Evolutionary conservation across 1,140 invertebrate species (phyloP).

Genomic region (Drosophila subpulchrella): DNA sequence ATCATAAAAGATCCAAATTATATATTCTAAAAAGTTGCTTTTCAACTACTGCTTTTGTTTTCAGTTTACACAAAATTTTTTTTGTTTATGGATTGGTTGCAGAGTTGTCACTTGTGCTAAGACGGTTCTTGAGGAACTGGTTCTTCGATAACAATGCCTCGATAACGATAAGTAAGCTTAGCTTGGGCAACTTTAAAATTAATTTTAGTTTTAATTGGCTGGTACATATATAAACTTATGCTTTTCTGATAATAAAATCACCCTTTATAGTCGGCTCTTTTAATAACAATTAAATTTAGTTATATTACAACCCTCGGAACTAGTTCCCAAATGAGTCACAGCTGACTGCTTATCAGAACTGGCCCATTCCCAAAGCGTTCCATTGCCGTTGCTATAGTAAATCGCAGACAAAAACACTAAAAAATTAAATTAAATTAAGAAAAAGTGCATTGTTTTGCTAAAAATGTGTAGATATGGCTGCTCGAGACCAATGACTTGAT

Average conservation of each 20-base stretch:
- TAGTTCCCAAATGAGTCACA: constrained; percentile 21
- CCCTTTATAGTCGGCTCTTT: not conserved
- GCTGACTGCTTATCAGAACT: constrained; percentile 22
- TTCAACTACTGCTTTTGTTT: constrained; percentile 45
- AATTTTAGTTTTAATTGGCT: not conserved
- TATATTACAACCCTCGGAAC: not conserved
- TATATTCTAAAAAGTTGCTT: constrained; percentile 30
- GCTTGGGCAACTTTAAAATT: not conserved
- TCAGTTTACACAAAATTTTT: constrained; percentile 62
- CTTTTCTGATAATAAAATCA: not conserved
- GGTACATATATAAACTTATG: not conserved
- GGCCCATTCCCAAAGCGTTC: constrained; percentile 35
- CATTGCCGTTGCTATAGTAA: constrained; percentile 34
- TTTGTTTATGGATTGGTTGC: constrained; percentile 72
- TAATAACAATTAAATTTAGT: too few relatives aligned
- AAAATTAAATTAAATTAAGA: constrained; percentile 20
- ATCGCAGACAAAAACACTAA: constrained; percentile 19
- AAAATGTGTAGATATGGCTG: constrained; percentile 3
- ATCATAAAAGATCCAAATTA: constrained; percentile 44
- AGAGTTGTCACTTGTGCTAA: constrained; percentile 46
- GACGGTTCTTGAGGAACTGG: constrained; percentile 2
- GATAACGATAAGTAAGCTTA: constrained; percentile 1
- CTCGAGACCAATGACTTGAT: not conserved
- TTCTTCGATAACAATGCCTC: not conserved
- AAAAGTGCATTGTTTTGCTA: not conserved